A percentile compares a stretch with the other conserved stretches of the same genome.
phyloP scores from a whole-genome alignment of 1,140 invertebrate species.

The Zaprionus gabonicus region DNA sequence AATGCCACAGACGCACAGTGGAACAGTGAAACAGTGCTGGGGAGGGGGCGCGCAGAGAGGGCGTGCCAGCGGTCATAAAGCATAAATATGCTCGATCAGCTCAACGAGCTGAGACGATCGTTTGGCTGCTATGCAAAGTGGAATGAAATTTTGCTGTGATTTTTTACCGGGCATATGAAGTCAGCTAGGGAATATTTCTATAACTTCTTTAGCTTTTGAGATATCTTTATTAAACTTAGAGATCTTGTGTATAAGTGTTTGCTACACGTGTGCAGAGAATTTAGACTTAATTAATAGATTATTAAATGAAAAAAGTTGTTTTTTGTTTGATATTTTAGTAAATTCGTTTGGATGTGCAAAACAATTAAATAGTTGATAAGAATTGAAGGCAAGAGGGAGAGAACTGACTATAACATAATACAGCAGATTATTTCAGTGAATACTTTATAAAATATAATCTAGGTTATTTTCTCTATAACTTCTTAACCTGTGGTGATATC shows the following conservation, averaged over 20 bases:
- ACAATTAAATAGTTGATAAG: no score
- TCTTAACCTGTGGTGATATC: background rate
- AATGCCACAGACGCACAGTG: background rate
- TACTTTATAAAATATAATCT: no score
- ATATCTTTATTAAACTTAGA: background rate
- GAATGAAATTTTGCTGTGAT: background rate
- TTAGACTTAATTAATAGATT: background rate
- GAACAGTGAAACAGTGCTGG: background rate
- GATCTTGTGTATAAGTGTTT: background rate
- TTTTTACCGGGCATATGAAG: background rate
- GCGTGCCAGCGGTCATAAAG: background rate
- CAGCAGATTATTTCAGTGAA: no score
- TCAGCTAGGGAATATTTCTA: background rate
- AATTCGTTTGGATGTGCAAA: no score
- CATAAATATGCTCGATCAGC: constrained; percentile 8
- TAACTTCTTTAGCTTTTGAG: background rate
- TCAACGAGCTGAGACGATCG: constrained; percentile 1
- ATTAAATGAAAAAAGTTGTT: no score
- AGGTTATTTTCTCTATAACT: background rate
- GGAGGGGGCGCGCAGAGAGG: no score
- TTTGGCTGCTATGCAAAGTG: background rate
- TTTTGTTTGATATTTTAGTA: no score
- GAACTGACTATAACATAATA: no score
- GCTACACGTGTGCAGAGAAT: background rate
- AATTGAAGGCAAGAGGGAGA: no score